Percentiles rank a stretch among this genome's conserved stretches.
These are phyloP conservation scores for Drosophila pectinifera DNA, from an alignment of 1,140 invertebrate species.

Conservation along the genomic window DNA sequence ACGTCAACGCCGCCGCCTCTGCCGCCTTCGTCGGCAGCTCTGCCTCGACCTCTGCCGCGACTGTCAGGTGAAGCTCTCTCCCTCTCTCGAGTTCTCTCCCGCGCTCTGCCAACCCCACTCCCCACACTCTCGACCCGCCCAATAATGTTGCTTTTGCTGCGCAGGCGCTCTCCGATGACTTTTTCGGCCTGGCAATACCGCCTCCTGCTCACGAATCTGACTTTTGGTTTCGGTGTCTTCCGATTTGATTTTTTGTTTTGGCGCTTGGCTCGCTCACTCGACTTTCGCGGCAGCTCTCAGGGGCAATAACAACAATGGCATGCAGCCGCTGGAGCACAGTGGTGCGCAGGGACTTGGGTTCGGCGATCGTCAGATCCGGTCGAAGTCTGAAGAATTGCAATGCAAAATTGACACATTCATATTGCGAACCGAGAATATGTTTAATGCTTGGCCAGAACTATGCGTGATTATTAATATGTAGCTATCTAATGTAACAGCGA, in stretches of 20 bases:
- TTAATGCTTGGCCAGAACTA: too few species aligned
- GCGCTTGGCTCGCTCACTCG: conserved; percentile 56
- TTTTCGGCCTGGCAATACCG: conserved; percentile 60
- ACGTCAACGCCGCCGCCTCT: conserved; percentile 66
- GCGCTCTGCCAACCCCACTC: conserved; percentile 22
- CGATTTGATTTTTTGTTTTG: conserved; percentile 37
- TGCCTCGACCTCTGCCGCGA: conserved; percentile 30
- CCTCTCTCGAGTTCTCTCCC: conserved; percentile 16
- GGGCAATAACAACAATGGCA: conserved; percentile 43
- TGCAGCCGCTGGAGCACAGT: conserved; percentile 62
- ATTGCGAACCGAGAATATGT: too few species aligned
- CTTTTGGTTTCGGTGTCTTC: conserved; percentile 37
- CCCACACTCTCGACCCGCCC: conserved; percentile 30
- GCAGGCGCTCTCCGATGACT: conserved; percentile 49
- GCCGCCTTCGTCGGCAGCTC: conserved; percentile 31
- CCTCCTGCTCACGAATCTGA: conserved; percentile 9
- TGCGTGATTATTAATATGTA: too few species aligned
- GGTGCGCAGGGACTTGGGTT: conserved; percentile 10
- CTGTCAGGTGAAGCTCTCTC: conserved; percentile 48
- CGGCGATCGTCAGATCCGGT: not conserved
- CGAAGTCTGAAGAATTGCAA: not conserved
- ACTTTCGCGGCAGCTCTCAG: conserved; percentile 63
- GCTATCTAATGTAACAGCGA: too few species aligned
- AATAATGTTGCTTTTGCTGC: conserved; percentile 57
- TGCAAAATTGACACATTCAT: not conserved